phyloP scores from a whole-genome alignment of 2,888 invertebrate species.

The Patella caerulea region DNA sequence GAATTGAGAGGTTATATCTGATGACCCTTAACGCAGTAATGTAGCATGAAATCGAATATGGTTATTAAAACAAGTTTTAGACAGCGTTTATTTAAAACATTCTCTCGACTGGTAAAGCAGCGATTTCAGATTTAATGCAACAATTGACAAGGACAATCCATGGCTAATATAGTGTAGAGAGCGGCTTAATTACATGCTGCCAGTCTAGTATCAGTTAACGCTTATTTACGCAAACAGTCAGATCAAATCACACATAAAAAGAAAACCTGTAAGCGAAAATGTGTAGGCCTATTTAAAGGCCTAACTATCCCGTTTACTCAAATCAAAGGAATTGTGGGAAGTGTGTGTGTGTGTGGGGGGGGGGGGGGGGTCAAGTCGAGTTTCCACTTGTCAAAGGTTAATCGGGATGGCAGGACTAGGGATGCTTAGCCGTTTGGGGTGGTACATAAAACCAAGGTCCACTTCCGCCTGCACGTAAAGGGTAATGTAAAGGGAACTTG shows the following conservation, averaged over 20 bases:
- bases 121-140: background rate
- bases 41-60: constrained; percentile 6
- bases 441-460: too few species aligned
- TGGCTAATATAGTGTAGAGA: background rate
- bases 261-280: background rate
- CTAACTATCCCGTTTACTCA: too few species aligned
- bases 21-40: background rate
- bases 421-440: too few species aligned
- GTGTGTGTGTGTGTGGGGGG: too few species aligned
- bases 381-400: too few species aligned
- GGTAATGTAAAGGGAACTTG: too few species aligned
- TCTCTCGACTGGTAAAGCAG: background rate
- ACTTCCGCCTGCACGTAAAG: too few species aligned
- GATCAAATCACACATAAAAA: background rate
- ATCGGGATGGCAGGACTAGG: too few species aligned
- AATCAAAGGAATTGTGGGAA: too few species aligned
- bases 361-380: too few species aligned
- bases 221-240: background rate
- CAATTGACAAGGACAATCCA: background rate
- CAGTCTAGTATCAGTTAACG: background rate
- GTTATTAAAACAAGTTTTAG: background rate
- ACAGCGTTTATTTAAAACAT: constrained; percentile 7
- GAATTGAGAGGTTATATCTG: background rate
- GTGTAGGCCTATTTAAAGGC: background rate
- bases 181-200: background rate